These are phyloP conservation scores for Lottia scabra DNA, from an alignment of 2,888 invertebrate genomes.

Conservation along the genomic window DNA sequence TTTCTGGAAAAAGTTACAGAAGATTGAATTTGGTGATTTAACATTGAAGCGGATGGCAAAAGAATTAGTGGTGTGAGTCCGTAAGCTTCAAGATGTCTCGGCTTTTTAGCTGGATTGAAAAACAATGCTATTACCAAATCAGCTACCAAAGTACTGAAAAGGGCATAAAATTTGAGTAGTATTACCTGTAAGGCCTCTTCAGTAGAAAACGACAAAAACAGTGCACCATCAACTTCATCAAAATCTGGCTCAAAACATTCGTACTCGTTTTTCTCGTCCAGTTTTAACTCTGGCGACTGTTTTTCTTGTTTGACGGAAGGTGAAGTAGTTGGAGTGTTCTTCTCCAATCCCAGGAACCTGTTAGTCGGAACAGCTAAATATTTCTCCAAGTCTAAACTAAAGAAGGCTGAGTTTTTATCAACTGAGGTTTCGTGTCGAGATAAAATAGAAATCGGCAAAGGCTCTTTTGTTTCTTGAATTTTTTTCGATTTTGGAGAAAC, in stretches of 20 bases:
- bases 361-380: conserved; percentile 34
- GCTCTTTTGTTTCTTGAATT: conserved; percentile 36
- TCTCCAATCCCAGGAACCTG: not conserved
- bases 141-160: no score
- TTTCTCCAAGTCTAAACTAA: conserved; percentile 45
- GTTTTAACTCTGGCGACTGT: conserved; percentile 24
- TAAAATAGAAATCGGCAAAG: conserved; percentile 44
- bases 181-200: conserved; percentile 41
- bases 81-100: no score
- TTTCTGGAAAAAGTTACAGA: no score
- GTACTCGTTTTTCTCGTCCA: conserved; percentile 10
- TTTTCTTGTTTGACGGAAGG: not conserved
- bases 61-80: no score
- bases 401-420: conserved; percentile 46
- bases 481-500: conserved; percentile 7
- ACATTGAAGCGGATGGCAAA: no score
- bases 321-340: not conserved
- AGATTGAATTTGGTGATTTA: no score
- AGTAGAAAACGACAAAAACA: conserved; percentile 57
- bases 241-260: conserved; percentile 50
- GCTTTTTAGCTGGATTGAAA: no score
- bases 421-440: conserved; percentile 32
- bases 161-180: no score
- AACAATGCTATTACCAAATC: no score
- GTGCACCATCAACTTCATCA: conserved; percentile 56